Evolutionary conservation across 64 coral and sea anemone species (phyloP), one percentile per base, ranked within the genome.

Genomic region (Porites lutea): DNA sequence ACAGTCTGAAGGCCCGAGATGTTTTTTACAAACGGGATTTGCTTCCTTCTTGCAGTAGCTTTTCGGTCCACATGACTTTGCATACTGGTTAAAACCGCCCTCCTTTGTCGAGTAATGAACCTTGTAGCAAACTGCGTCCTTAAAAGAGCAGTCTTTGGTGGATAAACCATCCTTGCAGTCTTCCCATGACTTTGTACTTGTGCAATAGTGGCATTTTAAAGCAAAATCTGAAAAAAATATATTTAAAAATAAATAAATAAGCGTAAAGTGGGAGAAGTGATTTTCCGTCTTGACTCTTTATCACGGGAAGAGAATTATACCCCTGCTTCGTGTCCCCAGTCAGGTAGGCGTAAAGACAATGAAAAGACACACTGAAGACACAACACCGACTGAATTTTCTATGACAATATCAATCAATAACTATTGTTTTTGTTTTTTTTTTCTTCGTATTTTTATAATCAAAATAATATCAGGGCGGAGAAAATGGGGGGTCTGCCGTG

Each of bases 101-200:
- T 55, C 75, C 0, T 20, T 13, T 9, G 75, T 57, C 2, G 52
- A 10, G 75, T 78, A 78, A 8, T 78, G 50, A 53, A 55, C 6
- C 19, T 78, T 78, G 52, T 23, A 78, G 52, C 75, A 78, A 3
- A 55, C 8, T 3, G 52, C 49, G 50, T 53, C 16, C 53, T 9
- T 57, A 21, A 5, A 1, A 11, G 16, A 0, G 18, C 75, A 78
- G 3, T 16, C 3, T 23, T 54, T 14, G 0, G 6, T 16, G 2
- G 19, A 55, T 55, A 4, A 78, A n/a, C 13, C 13, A 64, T 64
- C 22, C 13, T 57, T 7, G 50, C 75, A 78, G 0, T 78, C 75
- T 78, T 78, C 16, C 75, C 75, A 78, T 54, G 75, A 57, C 49
- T 78, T 57, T 20, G 49, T 78, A 51, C 75, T 78, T 53, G 49